phyloP scores from a whole-genome alignment of 2,797 vertebrate genomes.

The Epinephelus malabaricus region DNA sequence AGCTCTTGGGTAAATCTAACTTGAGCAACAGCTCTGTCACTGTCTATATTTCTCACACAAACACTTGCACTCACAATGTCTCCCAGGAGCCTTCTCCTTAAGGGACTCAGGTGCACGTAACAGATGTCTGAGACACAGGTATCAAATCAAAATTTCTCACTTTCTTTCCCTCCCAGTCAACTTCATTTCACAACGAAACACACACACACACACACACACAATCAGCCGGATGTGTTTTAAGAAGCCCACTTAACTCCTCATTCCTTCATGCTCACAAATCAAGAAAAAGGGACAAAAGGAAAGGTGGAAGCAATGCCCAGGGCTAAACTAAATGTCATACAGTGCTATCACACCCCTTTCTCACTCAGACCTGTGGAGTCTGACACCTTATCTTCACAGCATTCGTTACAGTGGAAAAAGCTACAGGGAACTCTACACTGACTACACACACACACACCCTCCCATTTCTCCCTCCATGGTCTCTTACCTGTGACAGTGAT shows the following conservation, averaged over 20 bases:
- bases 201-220: background rate
- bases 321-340: conserved; percentile 20
- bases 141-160: conserved; percentile 22
- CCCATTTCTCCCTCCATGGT: conserved; percentile 44
- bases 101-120: background rate
- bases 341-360: conserved; percentile 22
- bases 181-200: background rate
- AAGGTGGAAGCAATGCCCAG: background rate
- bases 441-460: conserved; percentile 23
- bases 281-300: conserved; percentile 9
- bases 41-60: conserved; percentile 25
- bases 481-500: conserved; percentile 97
- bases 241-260: background rate
- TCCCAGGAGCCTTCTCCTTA: background rate
- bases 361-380: conserved; percentile 48
- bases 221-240: conserved; percentile 3
- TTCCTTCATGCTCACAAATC: conserved; percentile 10
- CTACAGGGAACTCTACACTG: conserved; percentile 39
- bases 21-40: conserved; percentile 10
- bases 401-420: conserved; percentile 59
- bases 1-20: conserved; percentile 16
- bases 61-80: conserved; percentile 15
- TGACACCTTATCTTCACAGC: conserved; percentile 60
- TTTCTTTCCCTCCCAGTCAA: background rate
- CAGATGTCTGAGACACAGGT: conserved; percentile 14